Percentiles rank a stretch among this genome's conserved stretches.
Conservation (phyloP, 2,113 vertebrate genomes). For the Oreochromis niloticus region DNA sequence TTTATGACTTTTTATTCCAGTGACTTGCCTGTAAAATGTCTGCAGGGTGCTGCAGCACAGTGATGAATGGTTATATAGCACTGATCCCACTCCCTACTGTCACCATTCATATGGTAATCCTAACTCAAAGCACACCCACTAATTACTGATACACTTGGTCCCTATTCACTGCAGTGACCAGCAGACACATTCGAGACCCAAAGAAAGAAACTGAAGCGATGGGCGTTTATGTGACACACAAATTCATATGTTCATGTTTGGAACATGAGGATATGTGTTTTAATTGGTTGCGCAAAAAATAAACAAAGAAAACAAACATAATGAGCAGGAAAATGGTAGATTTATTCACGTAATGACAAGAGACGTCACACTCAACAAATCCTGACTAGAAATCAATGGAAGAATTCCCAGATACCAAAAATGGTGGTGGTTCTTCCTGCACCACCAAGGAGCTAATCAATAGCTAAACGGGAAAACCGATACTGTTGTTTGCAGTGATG, state of each 20-base stretch:
- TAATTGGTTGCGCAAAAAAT: background rate
- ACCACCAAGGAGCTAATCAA: background rate
- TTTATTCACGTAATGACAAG: background rate
- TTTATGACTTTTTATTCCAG: background rate
- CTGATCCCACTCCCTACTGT: slow-evolving; percentile 34
- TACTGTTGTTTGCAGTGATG: background rate
- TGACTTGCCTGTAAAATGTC: background rate
- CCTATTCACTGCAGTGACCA: slow-evolving; percentile 39
- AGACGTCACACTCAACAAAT: background rate
- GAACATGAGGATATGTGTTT: background rate
- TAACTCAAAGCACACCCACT: slow-evolving; percentile 8
- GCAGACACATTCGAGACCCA: slow-evolving; percentile 6
- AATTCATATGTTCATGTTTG: background rate
- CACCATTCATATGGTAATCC: slow-evolving; percentile 61
- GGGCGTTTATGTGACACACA: background rate
- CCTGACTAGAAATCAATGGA: background rate
- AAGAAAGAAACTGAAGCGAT: background rate
- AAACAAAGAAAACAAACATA: background rate
- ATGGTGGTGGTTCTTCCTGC: background rate
- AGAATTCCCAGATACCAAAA: background rate
- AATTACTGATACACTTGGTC: slow-evolving; percentile 34
- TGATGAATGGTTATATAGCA: background rate
- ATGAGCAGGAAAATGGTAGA: background rate
- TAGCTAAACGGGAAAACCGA: background rate
- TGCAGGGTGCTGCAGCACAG: background rate